Evolutionary conservation across 2,888 invertebrate genomes (phyloP).

Genomic region (Thecocarcelia acutangulata): DNA sequence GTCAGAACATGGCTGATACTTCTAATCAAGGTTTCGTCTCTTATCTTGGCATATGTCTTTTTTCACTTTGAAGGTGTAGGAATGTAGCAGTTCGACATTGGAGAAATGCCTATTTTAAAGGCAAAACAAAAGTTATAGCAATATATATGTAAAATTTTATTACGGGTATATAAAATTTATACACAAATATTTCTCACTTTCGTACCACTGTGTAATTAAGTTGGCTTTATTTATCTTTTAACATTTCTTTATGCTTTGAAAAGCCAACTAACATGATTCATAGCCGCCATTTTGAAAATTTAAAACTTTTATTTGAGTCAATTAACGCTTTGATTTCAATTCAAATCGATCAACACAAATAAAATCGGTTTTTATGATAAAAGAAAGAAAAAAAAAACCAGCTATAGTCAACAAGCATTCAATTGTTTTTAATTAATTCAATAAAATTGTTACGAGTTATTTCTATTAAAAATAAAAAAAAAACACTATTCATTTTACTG

Average conservation of each 20-base stretch:
- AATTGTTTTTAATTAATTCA: conserved; percentile 56
- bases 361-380: conserved; percentile 19
- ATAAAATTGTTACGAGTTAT: conserved; percentile 54
- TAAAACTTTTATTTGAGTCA: conserved; percentile 43
- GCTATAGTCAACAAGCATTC: background rate
- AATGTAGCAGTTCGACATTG: too few species aligned
- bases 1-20: too few species aligned
- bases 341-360: conserved; percentile 43
- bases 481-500: conserved; percentile 1
- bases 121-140: too few species aligned
- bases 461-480: conserved; percentile 46
- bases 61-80: too few species aligned
- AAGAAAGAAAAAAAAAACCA: background rate
- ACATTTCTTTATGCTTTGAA: background rate
- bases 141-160: too few species aligned
- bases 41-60: too few species aligned
- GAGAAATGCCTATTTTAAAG: too few species aligned
- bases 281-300: conserved; percentile 41
- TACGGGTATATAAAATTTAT: too few species aligned
- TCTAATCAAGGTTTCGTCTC: too few species aligned
- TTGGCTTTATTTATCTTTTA: conserved; percentile 6
- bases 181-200: background rate
- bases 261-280: conserved; percentile 10
- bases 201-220: background rate
- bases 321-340: conserved; percentile 65